Evolutionary conservation across 2,797 vertebrate species (phyloP).

Genomic region (Pampus argenteus): DNA sequence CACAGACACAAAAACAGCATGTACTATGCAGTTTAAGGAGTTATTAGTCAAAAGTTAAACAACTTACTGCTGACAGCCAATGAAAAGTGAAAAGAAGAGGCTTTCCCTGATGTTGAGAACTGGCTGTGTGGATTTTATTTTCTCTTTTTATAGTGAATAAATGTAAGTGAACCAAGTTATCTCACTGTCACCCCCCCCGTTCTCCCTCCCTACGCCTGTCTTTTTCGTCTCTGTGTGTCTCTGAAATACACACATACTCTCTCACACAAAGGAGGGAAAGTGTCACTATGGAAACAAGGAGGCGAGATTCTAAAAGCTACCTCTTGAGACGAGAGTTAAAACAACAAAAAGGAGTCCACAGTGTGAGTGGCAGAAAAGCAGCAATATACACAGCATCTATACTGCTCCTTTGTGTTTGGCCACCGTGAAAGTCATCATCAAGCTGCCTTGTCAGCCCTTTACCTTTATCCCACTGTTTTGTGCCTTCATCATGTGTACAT

Average conservation of each 20-base stretch:
- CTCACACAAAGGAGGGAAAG: constrained; percentile 83
- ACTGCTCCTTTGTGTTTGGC: constrained; percentile 50
- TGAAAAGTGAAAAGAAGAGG: constrained; percentile 49
- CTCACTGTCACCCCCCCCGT: constrained; percentile 69
- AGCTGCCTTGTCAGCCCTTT: constrained; percentile 58
- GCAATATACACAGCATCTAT: constrained; percentile 67
- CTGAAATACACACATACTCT: constrained; percentile 74
- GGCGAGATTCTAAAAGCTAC: constrained; percentile 88
- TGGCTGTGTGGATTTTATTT: constrained; percentile 35
- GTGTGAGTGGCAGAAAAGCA: constrained; percentile 77
- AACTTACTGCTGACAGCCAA: constrained; percentile 42
- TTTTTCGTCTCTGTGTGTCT: constrained; percentile 70
- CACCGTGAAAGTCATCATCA: constrained; percentile 57
- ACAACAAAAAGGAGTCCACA: constrained; percentile 84
- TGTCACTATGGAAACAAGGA: constrained; percentile 91
- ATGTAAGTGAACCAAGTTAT: constrained; percentile 80
- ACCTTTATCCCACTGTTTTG: constrained; percentile 47
- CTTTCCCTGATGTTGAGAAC: constrained; percentile 61
- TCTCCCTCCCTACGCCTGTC: constrained; percentile 65
- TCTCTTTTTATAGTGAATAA: constrained; percentile 74
- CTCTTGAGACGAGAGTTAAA: constrained; percentile 85
- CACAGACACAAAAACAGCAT: no score
- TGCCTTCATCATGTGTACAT: constrained; percentile 38
- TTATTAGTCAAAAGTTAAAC: constrained; percentile 63
- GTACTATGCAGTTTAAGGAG: no score